phyloP scores from a whole-genome alignment of 2,888 invertebrate genomes.

The Encarsia formosa region DNA sequence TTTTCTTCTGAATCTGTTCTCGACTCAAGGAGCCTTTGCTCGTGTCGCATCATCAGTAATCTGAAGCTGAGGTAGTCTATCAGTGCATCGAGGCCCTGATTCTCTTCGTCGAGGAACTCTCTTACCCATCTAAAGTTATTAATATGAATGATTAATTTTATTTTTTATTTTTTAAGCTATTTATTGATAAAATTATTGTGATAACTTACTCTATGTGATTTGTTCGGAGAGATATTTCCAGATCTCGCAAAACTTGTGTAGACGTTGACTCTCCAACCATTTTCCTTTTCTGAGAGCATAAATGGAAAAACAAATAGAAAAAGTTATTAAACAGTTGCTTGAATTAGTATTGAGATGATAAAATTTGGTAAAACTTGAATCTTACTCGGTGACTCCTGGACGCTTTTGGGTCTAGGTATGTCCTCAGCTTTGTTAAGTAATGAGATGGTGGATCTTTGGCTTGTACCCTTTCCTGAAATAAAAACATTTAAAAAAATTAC shows the following conservation, averaged over 20 bases:
- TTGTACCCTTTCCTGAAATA: constrained; percentile 85
- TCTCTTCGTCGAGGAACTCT: constrained; percentile 94
- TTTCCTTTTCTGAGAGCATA: constrained; percentile 85
- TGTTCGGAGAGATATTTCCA: constrained; percentile 97
- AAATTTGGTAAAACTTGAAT: constrained; percentile 2
- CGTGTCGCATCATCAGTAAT: constrained; percentile 89
- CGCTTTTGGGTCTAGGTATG: constrained; percentile 94
- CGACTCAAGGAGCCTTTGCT: constrained; percentile 75
- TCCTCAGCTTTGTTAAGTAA: constrained; percentile 91
- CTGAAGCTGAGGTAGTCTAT: constrained; percentile 96
- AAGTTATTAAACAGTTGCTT: too few relatives aligned
- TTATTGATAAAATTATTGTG: not conserved
- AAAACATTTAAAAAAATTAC: constrained; percentile 16
- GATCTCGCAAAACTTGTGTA: constrained; percentile 94
- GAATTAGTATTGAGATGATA: too few relatives aligned
- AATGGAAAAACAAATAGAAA: constrained; percentile 56
- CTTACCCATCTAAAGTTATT: constrained; percentile 86
- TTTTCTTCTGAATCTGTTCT: constrained; percentile 74
- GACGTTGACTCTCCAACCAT: constrained; percentile 96
- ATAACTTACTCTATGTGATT: constrained; percentile 89
- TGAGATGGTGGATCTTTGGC: constrained; percentile 97
- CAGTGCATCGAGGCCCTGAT: constrained; percentile 92
- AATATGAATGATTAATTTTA: not conserved
- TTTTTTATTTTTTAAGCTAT: not conserved
- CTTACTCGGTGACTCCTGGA: constrained; percentile 91